Base-by-base conservation (phyloP, 2,797 vertebrate genomes). In the Eulemur coronatus region DNA sequence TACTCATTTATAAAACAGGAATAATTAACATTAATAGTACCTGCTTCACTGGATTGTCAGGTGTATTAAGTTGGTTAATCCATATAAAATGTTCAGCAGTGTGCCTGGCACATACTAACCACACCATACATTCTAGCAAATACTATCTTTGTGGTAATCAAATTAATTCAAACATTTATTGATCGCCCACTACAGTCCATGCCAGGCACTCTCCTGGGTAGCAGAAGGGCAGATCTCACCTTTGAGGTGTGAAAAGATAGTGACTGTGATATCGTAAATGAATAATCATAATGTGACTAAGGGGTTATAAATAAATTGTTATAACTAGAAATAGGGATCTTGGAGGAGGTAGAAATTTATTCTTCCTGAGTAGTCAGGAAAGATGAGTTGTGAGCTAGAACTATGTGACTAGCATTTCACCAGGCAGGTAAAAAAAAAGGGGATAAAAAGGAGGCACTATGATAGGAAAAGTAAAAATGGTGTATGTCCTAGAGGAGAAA, bases 1-100 rank as follows among this genome's bases (percentile, higher is more conserved):
- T 89, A 48, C 18, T 95, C 38, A 63, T 79, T 92, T 65, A 82
- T 76, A 84, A 92, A 94, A 57, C 67, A 82, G 22, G 24, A 18
- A 30, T 57, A 81, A 38, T 33, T 65, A 30, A 57, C 55, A 57
- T 57, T 57, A 57, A 18, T 28, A 46, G 63, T n/a, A 61, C 8
- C 35, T 41, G 46, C 24, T 65, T 95, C 4, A 13, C 20, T 78
- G 20, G 76, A 26, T 73, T 46, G 55, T 72, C 59, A 57, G 50
- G 28, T 65, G 52, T 93, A 20, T 75, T 26, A 43, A 41, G 57
- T 48, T 24, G 26, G 22, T 30, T 89, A 63, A 63, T 57, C 11
- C 24, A 22, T 14, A 41, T 89, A 38, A 90, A 87, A 48, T 70
- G 18, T 69, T 79, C 22, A 11, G 11, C 22, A 41, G 17, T 38